These are phyloP conservation scores for Toxotes jaculatrix DNA, from an alignment of 2,113 vertebrate genomes.

Conservation along the genomic window DNA sequence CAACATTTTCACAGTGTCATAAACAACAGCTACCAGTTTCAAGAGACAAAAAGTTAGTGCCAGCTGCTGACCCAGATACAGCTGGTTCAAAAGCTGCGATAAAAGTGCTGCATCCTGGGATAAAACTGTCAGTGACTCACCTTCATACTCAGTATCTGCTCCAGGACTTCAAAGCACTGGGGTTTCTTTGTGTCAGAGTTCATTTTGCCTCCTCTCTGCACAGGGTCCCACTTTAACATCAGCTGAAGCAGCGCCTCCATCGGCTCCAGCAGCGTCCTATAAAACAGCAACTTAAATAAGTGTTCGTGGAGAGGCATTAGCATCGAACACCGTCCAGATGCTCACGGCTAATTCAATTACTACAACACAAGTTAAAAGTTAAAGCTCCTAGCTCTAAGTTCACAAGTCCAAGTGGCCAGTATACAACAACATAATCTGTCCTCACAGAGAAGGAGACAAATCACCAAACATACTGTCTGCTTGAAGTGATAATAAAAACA, in stretches of 20 bases:
- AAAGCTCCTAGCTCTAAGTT: background rate
- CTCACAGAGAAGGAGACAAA: background rate
- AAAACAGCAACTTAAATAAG: background rate
- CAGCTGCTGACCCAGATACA: background rate
- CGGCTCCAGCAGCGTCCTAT: conserved; percentile 90
- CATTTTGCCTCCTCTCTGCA: conserved; percentile 88
- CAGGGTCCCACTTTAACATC: conserved; percentile 95
- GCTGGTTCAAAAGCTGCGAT: background rate
- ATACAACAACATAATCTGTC: background rate
- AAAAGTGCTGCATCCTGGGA: no score
- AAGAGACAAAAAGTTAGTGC: background rate
- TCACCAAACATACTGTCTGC: no score
- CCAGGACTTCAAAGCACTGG: conserved; percentile 90
- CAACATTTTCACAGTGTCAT: background rate
- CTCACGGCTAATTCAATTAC: background rate
- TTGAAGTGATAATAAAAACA: background rate
- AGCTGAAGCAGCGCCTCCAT: conserved; percentile 93
- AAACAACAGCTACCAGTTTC: background rate
- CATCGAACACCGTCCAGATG: background rate
- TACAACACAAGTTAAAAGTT: background rate
- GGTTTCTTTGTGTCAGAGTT: conserved; percentile 83
- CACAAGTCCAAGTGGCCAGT: background rate
- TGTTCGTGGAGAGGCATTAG: background rate
- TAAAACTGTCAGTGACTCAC: conserved; percentile 68
- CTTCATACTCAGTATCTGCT: conserved; percentile 93